Conservation (phyloP, 2,888 invertebrate species). For the Luperina testacea region DNA sequence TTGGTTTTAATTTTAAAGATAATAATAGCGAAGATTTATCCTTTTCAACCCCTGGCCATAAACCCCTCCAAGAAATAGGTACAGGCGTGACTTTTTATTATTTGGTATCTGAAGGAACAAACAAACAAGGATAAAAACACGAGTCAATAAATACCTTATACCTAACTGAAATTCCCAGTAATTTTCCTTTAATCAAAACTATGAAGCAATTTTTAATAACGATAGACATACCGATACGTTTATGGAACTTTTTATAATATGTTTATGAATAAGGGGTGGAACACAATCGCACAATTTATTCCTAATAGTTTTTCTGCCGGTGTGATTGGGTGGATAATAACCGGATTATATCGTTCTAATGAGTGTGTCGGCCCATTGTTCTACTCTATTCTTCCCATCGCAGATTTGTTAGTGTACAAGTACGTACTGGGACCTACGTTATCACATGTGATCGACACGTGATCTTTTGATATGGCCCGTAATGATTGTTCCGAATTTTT, state of each 20-base stretch:
- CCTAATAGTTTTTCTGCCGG: slow-evolving; percentile 36
- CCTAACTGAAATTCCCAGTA: slow-evolving; percentile 1
- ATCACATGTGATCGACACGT: slow-evolving; percentile 46
- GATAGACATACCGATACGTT: not conserved
- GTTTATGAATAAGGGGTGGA: slow-evolving; percentile 37
- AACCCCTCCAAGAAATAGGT: not conserved
- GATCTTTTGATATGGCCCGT: slow-evolving; percentile 23
- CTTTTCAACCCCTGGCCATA: not conserved
- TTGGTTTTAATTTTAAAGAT: not conserved
- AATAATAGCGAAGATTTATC: not conserved
- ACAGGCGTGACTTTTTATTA: too few species aligned
- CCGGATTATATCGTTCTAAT: slow-evolving; percentile 57
- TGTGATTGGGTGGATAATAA: slow-evolving; percentile 55
- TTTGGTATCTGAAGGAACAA: not conserved
- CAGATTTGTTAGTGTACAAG: slow-evolving; percentile 41
- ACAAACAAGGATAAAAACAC: slow-evolving; percentile 7
- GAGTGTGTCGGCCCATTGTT: slow-evolving; percentile 62
- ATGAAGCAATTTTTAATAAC: slow-evolving; percentile 24
- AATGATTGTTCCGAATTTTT: slow-evolving; percentile 31
- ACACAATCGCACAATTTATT: slow-evolving; percentile 28
- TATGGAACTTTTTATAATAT: slow-evolving; percentile 31
- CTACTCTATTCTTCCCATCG: slow-evolving; percentile 49
- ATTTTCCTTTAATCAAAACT: slow-evolving; percentile 26
- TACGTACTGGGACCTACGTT: slow-evolving; percentile 27
- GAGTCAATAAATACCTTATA: not conserved